A percentile compares a stretch with the other conserved stretches of the same genome.
These are phyloP conservation scores for Phoebastria nigripes DNA, from an alignment of 2,797 vertebrate genomes.

Conservation along the genomic window DNA sequence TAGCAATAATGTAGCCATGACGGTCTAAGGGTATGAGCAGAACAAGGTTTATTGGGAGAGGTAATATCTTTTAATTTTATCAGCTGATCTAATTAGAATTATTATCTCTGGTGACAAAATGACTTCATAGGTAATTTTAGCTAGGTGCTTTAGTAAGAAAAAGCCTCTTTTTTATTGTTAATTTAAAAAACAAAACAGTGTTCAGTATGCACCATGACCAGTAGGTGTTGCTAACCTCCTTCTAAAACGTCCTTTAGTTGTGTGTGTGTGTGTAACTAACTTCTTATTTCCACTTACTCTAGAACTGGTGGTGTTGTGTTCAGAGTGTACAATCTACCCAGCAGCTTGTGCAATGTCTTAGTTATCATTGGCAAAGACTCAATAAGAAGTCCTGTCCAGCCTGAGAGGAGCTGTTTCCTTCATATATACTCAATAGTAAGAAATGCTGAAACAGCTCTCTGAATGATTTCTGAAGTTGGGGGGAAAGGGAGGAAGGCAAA, in stretches of 20 bases:
- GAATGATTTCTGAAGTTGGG: not conserved
- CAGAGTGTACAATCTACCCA: not conserved
- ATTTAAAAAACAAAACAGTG: not conserved
- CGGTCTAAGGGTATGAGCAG: not conserved
- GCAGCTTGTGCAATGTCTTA: not conserved
- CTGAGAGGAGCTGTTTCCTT: not conserved
- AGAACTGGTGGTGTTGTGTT: not conserved
- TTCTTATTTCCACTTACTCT: not conserved
- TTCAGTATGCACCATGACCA: constrained; percentile 41
- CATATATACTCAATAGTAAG: not conserved
- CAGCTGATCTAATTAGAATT: not conserved
- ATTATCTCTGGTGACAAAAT: not conserved
- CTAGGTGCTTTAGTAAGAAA: not conserved
- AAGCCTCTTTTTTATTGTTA: not conserved
- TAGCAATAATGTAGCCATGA: not conserved
- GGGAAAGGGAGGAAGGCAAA: not conserved
- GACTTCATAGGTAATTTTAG: not conserved
- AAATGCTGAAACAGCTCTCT: not conserved
- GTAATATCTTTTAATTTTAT: not conserved
- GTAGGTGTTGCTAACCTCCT: constrained; percentile 66
- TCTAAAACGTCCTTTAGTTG: not conserved
- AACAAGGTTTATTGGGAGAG: not conserved
- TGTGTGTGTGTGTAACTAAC: not conserved
- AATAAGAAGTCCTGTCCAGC: not conserved
- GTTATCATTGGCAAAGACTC: not conserved